Evolutionary conservation across 2,888 invertebrate species (phyloP), one percentile per base, ranked within the genome.

Genomic region (Cecidostiba fungosa): DNA sequence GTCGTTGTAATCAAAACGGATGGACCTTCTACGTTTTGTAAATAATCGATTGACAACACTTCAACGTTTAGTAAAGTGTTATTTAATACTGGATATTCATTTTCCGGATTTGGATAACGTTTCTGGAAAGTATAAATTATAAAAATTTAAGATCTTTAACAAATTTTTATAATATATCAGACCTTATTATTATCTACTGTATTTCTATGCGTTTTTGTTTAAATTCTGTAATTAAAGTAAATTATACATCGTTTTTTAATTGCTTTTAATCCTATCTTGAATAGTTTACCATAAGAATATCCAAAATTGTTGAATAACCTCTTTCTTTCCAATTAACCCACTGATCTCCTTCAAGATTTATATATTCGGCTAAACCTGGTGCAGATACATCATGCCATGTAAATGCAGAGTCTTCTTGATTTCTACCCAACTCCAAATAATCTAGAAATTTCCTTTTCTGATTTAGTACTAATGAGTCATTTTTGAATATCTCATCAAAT

Each of bases 1-100:
- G 91, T 91, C 88, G 92, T 90, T 0, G 95, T 94, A 5, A 85
- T 86, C 8, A 85, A 82, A 12, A 92, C 39, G 95, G 95, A 88
- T 0, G 89, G 84, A 12, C 85, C 84, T 32, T 86, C 88, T 62
- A 72, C 74, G 0, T 32, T 36, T 16, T 62, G 39, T 5, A 86
- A 87, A 73, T 91, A 91, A 83, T 91, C 89, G 5, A 92, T 90
- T 47, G 89, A 88, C 0, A 86, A 80, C 14, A 92, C 92, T 89
- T 92, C 90, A 0, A 89, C 86, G 32, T 90, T 90, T 0, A 92
- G 82, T 26, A 90, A 43, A 3, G 89, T 92, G 16, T 91, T 90
- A 26, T 91, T 90, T 6, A 90, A 29, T 26, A 92, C 89, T 1
- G 92, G 91, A 23, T 92, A 87, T 87, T 92, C 92, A 6, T 91